phyloP scores from a whole-genome alignment of 37 sponge, comb jelly and placozoan genomes.

The Spongilla lacustris region DNA sequence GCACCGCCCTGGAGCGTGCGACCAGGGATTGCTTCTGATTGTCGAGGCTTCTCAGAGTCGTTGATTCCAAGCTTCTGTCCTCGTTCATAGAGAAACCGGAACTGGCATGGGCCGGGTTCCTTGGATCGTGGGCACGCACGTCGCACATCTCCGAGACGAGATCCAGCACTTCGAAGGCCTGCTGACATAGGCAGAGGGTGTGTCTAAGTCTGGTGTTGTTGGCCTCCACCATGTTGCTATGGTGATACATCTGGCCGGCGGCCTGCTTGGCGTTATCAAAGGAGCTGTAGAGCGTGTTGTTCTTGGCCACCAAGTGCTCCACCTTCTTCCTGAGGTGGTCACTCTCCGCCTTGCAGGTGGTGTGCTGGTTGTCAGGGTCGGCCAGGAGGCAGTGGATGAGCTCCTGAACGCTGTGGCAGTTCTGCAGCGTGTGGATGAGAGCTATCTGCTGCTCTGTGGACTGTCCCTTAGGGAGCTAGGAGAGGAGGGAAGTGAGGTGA shows the following conservation, averaged over 20 bases:
- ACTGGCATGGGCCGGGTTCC: not conserved
- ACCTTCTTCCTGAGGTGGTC: constrained; percentile 31
- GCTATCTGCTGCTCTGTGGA: constrained; percentile 51
- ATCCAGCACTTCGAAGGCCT: constrained; percentile 69
- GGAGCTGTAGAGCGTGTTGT: constrained; percentile 36
- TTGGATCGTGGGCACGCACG: not conserved
- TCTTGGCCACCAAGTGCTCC: constrained; percentile 57
- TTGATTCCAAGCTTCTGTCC: not conserved
- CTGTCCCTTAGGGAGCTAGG: constrained; percentile 68
- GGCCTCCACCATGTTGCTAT: constrained; percentile 36
- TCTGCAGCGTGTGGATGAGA: constrained; percentile 60
- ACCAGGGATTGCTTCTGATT: too few relatives aligned
- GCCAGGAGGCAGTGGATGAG: constrained; percentile 72
- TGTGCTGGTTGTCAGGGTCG: constrained; percentile 31
- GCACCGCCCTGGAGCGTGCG: not conserved
- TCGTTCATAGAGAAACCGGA: constrained; percentile 4
- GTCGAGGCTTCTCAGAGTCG: constrained; percentile 34
- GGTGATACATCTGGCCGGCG: constrained; percentile 46
- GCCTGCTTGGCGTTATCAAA: constrained; percentile 59
- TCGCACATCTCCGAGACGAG: constrained; percentile 42
- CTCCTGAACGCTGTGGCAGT: constrained; percentile 77
- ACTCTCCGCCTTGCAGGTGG: constrained; percentile 45
- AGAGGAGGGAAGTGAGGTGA: not conserved
- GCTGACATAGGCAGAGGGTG: constrained; percentile 47
- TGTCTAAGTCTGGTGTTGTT: constrained; percentile 57